phyloP scores from a whole-genome alignment of 2,888 invertebrate genomes.

The Iphiclides podalirius region DNA sequence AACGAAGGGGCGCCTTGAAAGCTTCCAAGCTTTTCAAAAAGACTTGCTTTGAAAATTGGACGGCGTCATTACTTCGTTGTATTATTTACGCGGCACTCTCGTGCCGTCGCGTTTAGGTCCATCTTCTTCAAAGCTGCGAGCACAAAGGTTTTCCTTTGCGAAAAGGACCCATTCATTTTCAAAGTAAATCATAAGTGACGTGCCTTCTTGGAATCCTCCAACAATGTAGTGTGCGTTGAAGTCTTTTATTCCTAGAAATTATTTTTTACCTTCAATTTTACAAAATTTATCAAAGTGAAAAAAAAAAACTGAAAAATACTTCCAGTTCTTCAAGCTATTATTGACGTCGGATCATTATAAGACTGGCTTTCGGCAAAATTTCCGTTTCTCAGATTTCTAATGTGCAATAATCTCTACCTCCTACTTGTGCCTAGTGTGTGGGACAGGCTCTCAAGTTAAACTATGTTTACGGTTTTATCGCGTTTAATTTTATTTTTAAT shows the following conservation, averaged over 20 bases:
- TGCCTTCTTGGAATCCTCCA: background rate
- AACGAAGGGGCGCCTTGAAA: conserved; percentile 30
- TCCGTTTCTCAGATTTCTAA: no score
- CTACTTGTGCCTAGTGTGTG: no score
- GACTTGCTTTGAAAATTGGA: conserved; percentile 62
- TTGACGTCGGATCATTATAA: no score
- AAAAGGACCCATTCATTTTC: conserved; percentile 17
- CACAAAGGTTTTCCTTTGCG: conserved; percentile 18
- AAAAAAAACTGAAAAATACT: no score
- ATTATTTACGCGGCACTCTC: conserved; percentile 49
- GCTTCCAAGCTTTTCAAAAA: conserved; percentile 38
- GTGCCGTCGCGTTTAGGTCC: conserved; percentile 24
- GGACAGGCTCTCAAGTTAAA: no score
- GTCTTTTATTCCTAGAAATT: conserved; percentile 15
- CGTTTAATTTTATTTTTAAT: no score
- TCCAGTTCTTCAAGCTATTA: no score
- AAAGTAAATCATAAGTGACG: conserved; percentile 20
- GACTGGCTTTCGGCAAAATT: no score
- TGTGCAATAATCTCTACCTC: no score
- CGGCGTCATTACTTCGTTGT: conserved; percentile 54
- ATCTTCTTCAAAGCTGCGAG: conserved; percentile 19
- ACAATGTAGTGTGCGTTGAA: conserved; percentile 17
- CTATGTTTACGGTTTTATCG: no score
- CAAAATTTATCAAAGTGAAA: no score
- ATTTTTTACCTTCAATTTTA: no score